Evolutionary conservation across 2,797 vertebrate genomes (phyloP), one percentile per base, ranked within the genome.

Genomic region (Lophius americanus): DNA sequence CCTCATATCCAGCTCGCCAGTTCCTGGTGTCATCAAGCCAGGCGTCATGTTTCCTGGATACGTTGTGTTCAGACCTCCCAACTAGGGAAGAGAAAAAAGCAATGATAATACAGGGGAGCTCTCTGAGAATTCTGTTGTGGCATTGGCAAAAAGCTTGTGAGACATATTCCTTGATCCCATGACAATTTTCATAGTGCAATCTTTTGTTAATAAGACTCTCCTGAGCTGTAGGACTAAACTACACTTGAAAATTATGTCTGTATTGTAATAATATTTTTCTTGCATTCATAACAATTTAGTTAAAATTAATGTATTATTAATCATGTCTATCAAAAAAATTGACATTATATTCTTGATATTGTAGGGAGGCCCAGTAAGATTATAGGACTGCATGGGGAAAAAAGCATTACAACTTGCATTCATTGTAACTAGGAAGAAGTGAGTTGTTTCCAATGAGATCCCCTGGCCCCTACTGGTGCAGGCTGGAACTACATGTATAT

Each of bases 1-100:
- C 81, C 98, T 97, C 98, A 99, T 99, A 85, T 99, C 98, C 88
- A 99, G 81, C 64, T 99, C 98, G 9, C 98, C 98, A 4, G 96
- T 96, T 3, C 96, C 96, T 10, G 96, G 97, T 0, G 97, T 98
- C 96, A 98, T 98, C 71, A 98, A 70, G 5, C 96, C 96, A 4
- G 96, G 96, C 0, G 97, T 99, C 96, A 99, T 98, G 61, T 94
- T 95, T 51, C 98, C 98, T 10, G 97, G 98, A 75, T 96, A 99
- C 0, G 97, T 96, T 2, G 95, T 96, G 88, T 98, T 99, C 83
- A 99, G 90, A 10, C 98, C 97, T 0, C 95, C 97, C 65, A 98
- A 91, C 92, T 93, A 70, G 64, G 3, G 7, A 50, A 71, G 14
- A 75, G 12, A 60, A 55, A 1, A 76, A 46, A 68, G 23, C 8